A percentile compares a stretch with the other conserved stretches of the same genome.
phyloP scores from a whole-genome alignment of 1,140 invertebrate species.

The Pectinophora gossypiella region DNA sequence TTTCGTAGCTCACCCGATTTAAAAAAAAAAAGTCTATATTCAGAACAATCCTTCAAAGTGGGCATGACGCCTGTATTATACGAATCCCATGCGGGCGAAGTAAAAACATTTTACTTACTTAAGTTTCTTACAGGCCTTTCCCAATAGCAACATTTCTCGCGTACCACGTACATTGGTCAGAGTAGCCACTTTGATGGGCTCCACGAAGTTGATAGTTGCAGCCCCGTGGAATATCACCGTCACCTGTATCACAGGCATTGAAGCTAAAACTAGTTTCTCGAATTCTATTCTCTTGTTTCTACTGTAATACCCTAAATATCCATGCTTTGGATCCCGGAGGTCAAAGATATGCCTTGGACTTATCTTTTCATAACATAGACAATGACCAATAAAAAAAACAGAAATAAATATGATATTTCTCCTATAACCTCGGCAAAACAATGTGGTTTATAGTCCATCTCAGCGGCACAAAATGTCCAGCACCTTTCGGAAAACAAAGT shows the following conservation, averaged over 20 bases:
- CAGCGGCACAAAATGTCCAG: no score
- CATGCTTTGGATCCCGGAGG: background rate
- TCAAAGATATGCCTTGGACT: no score
- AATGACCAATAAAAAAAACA: no score
- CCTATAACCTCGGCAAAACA: no score
- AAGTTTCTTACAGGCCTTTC: slow-evolving; percentile 15
- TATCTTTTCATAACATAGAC: no score
- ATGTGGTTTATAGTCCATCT: no score
- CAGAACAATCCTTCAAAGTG: background rate
- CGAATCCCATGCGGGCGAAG: no score
- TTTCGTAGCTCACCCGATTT: background rate
- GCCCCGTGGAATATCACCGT: slow-evolving; percentile 20
- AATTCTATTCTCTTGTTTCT: background rate
- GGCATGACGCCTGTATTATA: background rate
- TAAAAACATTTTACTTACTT: slow-evolving; percentile 14
- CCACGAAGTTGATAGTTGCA: slow-evolving; percentile 79
- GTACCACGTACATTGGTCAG: slow-evolving; percentile 78
- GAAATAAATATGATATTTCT: no score
- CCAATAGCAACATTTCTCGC: slow-evolving; percentile 74
- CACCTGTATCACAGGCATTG: slow-evolving; percentile 10
- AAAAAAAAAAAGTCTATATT: background rate
- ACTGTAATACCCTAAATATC: background rate
- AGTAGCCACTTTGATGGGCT: slow-evolving; percentile 79
- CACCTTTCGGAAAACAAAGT: no score
- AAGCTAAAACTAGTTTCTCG: background rate